A percentile compares a stretch with the other conserved stretches of the same genome.
phyloP scores from a whole-genome alignment of 1,140 invertebrate genomes.

The Muscidifurax raptorellus region DNA sequence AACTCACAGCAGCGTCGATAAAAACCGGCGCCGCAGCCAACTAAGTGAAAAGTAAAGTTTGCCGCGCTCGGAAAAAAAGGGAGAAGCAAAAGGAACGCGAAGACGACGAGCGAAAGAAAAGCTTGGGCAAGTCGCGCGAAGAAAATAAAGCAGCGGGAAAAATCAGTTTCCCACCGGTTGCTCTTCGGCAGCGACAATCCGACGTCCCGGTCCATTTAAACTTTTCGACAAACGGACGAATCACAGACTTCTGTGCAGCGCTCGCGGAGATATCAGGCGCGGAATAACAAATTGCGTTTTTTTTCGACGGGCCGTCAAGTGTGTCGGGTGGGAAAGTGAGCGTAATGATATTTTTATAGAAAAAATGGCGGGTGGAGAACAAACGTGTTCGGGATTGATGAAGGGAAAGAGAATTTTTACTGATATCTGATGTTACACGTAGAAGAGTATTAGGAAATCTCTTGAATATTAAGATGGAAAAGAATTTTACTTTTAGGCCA shows the following conservation, averaged over 20 bases:
- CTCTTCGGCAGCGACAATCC: neutral
- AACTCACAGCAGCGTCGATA: neutral
- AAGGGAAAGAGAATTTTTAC: too few relatives aligned
- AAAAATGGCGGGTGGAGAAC: too few relatives aligned
- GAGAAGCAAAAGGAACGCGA: neutral
- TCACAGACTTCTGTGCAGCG: neutral
- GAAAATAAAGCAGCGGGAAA: neutral
- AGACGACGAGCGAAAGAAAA: neutral
- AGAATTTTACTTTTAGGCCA: too few relatives aligned
- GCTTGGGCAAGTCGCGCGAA: neutral
- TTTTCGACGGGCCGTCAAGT: neutral
- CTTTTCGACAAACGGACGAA: neutral
- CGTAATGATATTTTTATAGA: too few relatives aligned
- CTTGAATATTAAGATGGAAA: too few relatives aligned
- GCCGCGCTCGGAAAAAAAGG: neutral
- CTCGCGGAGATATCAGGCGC: neutral
- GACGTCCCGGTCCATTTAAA: slow-evolving; percentile 26
- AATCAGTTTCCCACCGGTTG: slow-evolving; percentile 25
- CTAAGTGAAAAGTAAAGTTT: slow-evolving; percentile 32
- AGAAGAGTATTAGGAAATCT: too few relatives aligned
- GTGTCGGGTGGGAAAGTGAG: neutral
- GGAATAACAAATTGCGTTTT: slow-evolving; percentile 14
- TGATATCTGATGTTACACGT: too few relatives aligned
- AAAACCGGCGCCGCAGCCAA: neutral
- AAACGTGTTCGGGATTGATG: too few relatives aligned